These are phyloP conservation scores for Anthrax anthrax DNA, from an alignment of 2,888 invertebrate species.

Conservation along the genomic window DNA sequence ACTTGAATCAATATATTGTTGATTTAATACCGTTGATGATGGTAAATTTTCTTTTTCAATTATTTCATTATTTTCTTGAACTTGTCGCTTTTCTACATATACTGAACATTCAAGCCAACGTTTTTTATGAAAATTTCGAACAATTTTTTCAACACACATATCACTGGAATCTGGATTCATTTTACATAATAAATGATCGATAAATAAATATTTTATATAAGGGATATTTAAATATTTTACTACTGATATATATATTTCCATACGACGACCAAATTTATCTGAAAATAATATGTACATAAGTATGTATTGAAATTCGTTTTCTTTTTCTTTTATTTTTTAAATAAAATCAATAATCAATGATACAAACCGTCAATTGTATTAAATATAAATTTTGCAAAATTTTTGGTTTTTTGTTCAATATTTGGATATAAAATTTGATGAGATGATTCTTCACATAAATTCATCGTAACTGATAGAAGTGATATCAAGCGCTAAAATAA, in stretches of 20 bases:
- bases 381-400: slow-evolving; percentile 22
- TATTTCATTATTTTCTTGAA: background rate
- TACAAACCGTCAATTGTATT: slow-evolving; percentile 21
- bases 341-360: background rate
- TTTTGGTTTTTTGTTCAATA: slow-evolving; percentile 19
- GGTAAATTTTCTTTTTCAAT: background rate
- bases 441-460: slow-evolving; percentile 23
- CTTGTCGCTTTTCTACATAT: background rate
- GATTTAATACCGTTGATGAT: background rate
- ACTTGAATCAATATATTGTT: slow-evolving; percentile 10
- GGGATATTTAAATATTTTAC: slow-evolving; percentile 22
- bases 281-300: background rate
- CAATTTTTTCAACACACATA: slow-evolving; percentile 23
- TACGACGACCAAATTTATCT: slow-evolving; percentile 7
- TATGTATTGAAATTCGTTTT: background rate
- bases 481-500: slow-evolving; percentile 22
- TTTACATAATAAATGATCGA: slow-evolving; percentile 21
- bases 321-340: no score
- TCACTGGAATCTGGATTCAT: slow-evolving; percentile 10
- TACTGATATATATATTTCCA: slow-evolving; percentile 20
- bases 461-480: slow-evolving; percentile 24
- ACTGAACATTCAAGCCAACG: slow-evolving; percentile 23
- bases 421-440: slow-evolving; percentile 22
- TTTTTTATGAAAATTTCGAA: slow-evolving; percentile 20
- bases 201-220: slow-evolving; percentile 24